A percentile compares a stretch with the other conserved stretches of the same genome.
These are phyloP conservation scores for Micoletzkya japonica DNA, from an alignment of 2,888 invertebrate species.

Conservation along the genomic window DNA sequence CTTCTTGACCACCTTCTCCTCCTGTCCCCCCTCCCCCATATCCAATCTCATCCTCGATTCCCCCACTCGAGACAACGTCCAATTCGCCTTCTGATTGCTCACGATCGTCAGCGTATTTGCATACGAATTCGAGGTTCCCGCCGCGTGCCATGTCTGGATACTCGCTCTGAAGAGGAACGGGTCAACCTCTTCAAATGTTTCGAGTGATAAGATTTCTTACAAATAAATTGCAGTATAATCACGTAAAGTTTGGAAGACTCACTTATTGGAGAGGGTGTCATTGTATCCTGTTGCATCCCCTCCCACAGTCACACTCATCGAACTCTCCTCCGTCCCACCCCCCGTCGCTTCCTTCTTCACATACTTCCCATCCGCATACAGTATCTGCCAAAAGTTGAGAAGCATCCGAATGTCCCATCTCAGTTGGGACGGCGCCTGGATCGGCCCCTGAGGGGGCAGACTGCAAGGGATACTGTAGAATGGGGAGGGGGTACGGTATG, in stretches of 20 bases:
- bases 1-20: constrained; percentile 68
- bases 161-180: constrained; percentile 3
- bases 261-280: too few species aligned
- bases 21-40: background rate
- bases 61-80: constrained; percentile 11
- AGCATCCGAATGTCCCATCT: constrained; percentile 86
- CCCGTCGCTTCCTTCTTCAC: constrained; percentile 61
- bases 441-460: constrained; percentile 79
- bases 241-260: too few species aligned
- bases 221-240: too few species aligned
- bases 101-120: constrained; percentile 28
- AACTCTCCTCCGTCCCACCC: constrained; percentile 1
- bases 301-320: background rate
- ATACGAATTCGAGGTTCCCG: constrained; percentile 2
- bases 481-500: background rate
- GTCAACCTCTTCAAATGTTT: background rate
- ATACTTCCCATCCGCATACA: constrained; percentile 74
- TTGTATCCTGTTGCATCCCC: background rate
- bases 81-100: constrained; percentile 7
- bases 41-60: constrained; percentile 17
- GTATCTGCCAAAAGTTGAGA: constrained; percentile 90
- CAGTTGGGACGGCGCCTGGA: constrained; percentile 77
- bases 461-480: constrained; percentile 29
- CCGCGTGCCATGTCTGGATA: constrained; percentile 42
- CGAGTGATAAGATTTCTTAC: too few species aligned